phyloP scores from a whole-genome alignment of 2,113 vertebrate genomes.

The Trogon melanurus region DNA sequence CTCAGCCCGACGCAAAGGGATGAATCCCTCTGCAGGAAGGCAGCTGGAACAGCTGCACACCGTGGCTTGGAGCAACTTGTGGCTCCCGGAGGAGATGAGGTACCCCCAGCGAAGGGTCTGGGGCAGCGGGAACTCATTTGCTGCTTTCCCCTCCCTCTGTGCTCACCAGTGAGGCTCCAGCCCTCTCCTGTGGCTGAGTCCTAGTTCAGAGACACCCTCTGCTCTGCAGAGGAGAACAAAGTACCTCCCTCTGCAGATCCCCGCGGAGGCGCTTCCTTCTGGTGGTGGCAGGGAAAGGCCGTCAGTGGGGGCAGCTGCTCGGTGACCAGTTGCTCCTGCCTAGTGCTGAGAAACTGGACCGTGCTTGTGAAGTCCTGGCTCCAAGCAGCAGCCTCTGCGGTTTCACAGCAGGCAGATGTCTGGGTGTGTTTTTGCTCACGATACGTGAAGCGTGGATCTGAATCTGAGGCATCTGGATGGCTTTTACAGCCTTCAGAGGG shows the following conservation, averaged over 20 bases:
- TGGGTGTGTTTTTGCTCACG: not conserved
- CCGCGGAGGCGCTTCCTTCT: not conserved
- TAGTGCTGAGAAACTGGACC: not conserved
- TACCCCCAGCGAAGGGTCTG: fast-evolving
- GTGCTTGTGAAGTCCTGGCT: not conserved
- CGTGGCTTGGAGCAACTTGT: not conserved
- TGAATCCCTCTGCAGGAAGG: not conserved
- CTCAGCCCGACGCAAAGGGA: not conserved
- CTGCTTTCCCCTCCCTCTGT: not conserved
- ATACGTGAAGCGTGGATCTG: not conserved
- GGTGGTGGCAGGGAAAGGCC: not conserved
- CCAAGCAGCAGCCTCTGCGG: not conserved
- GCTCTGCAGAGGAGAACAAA: not conserved
- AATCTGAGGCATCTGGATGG: not conserved
- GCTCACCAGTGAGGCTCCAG: not conserved
- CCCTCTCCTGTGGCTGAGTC: not conserved
- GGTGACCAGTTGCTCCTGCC: not conserved
- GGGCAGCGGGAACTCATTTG: not conserved
- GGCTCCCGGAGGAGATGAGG: not conserved
- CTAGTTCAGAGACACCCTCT: not conserved
- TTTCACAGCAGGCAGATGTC: not conserved
- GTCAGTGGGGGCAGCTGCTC: not conserved
- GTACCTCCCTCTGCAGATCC: not conserved
- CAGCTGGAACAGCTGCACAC: not conserved
- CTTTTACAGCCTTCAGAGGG: not conserved